Base-by-base conservation (phyloP, 2,113 vertebrate genomes). In the Erpornis zantholeuca region DNA sequence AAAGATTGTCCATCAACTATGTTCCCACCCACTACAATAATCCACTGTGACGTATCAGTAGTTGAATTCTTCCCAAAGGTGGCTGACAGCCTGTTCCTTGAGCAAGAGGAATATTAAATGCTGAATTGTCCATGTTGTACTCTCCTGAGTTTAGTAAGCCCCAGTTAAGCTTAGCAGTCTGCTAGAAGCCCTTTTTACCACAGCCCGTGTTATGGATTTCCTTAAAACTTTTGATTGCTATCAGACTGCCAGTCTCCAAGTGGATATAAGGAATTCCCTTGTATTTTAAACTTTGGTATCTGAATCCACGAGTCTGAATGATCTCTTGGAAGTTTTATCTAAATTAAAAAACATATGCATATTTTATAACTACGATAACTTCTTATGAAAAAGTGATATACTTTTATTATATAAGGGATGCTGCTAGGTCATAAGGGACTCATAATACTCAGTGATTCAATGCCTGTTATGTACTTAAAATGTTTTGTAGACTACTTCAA, bases 401-500 rank as follows among this genome's bases (percentile, higher is more conserved):
- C 33, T 94, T 95, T 96, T 86, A 94, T 84, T 94, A 72, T 90
- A 65, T 47, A 53, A 88, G 60, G n/a, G 70, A 56, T 28, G 31
- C 12, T 78, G 12, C 49, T 80, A 81, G 38, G 69, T 64, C 81
- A 87, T 59, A 53, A 93, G 76, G 42, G 84, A 96, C 38, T 82
- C 84, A 44, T 63, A 90, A 33, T 91, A 28, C 38, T 97, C 89
- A 75, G 38, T 94, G 65, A 94, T 94, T 97, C 89, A 94, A 29
- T 5, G 36, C 21, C 82, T 76, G 38, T 33, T 86, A 81, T 20
- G 61, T 59, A 89, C 65, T 93, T 90, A 88, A 95, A 85, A 82
- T 95, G 60, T 91, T 96, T 97, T 97, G 73, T 65, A 49, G 71
- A 96, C 60, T 76, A 63, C 78, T 95, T 95, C 82, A 71, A 71